These are phyloP conservation scores for Leptothorax acervorum DNA, from an alignment of 2,888 invertebrate species.

Conservation along the genomic window DNA sequence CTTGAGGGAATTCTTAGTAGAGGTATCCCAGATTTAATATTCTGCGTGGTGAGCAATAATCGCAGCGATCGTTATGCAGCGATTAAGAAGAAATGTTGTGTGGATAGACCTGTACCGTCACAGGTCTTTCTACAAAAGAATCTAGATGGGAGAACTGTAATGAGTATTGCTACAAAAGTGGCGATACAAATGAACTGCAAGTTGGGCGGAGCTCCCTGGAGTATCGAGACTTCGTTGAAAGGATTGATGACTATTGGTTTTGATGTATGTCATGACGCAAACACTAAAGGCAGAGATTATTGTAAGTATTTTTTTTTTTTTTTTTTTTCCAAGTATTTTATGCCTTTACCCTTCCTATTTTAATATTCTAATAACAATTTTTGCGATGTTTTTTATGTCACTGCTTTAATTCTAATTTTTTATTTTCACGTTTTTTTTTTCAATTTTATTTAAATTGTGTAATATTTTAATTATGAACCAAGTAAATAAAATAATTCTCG, in stretches of 20 bases:
- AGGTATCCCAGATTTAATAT: slow-evolving; percentile 88
- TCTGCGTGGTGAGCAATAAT: slow-evolving; percentile 90
- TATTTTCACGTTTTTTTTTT: neutral
- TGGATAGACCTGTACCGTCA: slow-evolving; percentile 91
- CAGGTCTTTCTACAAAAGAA: slow-evolving; percentile 88
- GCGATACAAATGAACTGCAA: slow-evolving; percentile 97
- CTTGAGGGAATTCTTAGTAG: slow-evolving; percentile 88
- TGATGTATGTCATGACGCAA: slow-evolving; percentile 95
- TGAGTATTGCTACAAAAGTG: slow-evolving; percentile 96
- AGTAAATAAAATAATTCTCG: neutral
- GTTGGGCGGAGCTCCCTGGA: slow-evolving; percentile 96
- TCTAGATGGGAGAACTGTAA: slow-evolving; percentile 87
- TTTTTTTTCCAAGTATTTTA: slow-evolving; percentile 10
- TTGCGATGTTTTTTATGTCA: neutral
- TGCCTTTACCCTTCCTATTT: neutral
- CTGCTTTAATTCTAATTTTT: neutral
- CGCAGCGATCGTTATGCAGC: slow-evolving; percentile 92
- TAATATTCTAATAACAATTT: neutral
- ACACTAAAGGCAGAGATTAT: slow-evolving; percentile 86
- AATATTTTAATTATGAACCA: neutral
- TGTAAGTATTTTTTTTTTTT: slow-evolving; percentile 77
- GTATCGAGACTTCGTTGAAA: slow-evolving; percentile 89
- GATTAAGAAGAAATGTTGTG: slow-evolving; percentile 94
- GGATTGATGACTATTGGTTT: slow-evolving; percentile 94
- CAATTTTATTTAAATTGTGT: neutral